These are phyloP conservation scores for Trachelus tabidus DNA, from an alignment of 2,888 invertebrate genomes.

Conservation along the genomic window DNA sequence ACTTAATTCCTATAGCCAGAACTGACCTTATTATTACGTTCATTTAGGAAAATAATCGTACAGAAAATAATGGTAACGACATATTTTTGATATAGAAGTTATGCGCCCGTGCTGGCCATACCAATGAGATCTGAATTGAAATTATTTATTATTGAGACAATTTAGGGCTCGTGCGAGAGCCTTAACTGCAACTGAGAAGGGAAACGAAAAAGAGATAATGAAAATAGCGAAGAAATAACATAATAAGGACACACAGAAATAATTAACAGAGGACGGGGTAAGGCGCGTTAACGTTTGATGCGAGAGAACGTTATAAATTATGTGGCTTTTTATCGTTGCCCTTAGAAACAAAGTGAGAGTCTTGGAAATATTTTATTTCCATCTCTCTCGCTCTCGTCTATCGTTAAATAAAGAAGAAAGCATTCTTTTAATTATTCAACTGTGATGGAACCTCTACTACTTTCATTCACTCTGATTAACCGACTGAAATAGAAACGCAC, in stretches of 20 bases:
- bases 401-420: not conserved
- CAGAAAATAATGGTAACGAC: slow-evolving; percentile 42
- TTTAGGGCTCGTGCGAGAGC: not conserved
- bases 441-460: not conserved
- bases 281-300: not conserved
- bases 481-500: not conserved
- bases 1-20: slow-evolving; percentile 40
- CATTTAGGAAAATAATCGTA: slow-evolving; percentile 42
- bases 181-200: not conserved
- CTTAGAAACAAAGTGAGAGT: not conserved
- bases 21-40: slow-evolving; percentile 43
- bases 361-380: not conserved
- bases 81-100: slow-evolving; percentile 57
- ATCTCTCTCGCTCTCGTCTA: not conserved
- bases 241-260: not conserved
- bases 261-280: not conserved
- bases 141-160: slow-evolving; percentile 22
- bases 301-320: not conserved
- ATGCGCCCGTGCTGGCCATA: slow-evolving; percentile 35
- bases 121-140: slow-evolving; percentile 28
- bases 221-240: not conserved
- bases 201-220: not conserved
- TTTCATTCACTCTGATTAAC: not conserved
- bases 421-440: not conserved
- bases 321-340: not conserved